Conservation (phyloP, 2,797 vertebrate genomes). For the Semotilus atromaculatus region DNA sequence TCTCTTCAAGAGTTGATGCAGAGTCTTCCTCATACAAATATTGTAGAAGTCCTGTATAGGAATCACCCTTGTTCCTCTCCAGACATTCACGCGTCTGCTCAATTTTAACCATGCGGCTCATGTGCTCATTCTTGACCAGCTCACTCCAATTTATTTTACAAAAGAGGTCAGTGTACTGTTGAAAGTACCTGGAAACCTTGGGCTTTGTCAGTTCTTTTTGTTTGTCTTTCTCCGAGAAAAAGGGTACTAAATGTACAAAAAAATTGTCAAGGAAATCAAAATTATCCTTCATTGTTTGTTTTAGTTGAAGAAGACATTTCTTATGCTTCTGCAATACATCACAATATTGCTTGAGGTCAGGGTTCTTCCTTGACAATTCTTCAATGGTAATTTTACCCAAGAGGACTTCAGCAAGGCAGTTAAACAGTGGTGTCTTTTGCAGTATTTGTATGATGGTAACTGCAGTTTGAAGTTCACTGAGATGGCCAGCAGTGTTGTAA, state of each 20-base stretch:
- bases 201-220: slow-evolving; percentile 28
- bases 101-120: slow-evolving; percentile 1
- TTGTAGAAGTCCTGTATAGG: slow-evolving; percentile 65
- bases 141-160: slow-evolving; percentile 62
- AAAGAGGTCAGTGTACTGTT: slow-evolving; percentile 65
- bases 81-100: slow-evolving; percentile 52
- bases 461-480: slow-evolving; percentile 72
- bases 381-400: slow-evolving; percentile 59
- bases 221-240: slow-evolving; percentile 56
- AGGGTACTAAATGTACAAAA: slow-evolving; percentile 67
- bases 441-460: slow-evolving; percentile 66
- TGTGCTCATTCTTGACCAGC: slow-evolving; percentile 41
- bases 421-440: slow-evolving; percentile 60
- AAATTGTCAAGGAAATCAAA: slow-evolving; percentile 62
- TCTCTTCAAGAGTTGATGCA: slow-evolving; percentile 50
- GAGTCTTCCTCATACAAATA: slow-evolving; percentile 46
- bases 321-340: slow-evolving; percentile 54
- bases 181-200: slow-evolving; percentile 65
- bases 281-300: slow-evolving; percentile 68
- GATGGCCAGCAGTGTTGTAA: slow-evolving; percentile 68
- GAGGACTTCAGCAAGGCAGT: slow-evolving; percentile 65
- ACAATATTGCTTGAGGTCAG: slow-evolving; percentile 46
- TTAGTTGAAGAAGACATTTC: slow-evolving; percentile 63
- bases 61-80: slow-evolving; percentile 68
- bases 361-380: slow-evolving; percentile 7